Conservation (phyloP, 37 sponge, comb jelly and placozoan genomes). For the Sycon ciliatum region DNA sequence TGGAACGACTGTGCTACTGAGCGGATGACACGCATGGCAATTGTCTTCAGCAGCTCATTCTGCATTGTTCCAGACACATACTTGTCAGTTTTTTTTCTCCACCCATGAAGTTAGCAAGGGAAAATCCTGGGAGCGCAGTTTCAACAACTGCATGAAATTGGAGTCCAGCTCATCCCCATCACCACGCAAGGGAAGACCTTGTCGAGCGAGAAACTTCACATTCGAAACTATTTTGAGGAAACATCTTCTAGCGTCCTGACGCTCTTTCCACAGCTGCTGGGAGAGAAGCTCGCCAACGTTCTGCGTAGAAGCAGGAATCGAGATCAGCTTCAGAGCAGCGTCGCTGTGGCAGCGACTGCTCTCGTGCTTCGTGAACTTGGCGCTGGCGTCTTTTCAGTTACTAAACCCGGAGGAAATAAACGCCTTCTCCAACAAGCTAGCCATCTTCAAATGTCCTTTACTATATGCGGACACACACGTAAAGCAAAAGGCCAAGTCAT, state of each 20-base stretch:
- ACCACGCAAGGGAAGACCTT: slow-evolving; percentile 28
- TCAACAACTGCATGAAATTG: slow-evolving; percentile 30
- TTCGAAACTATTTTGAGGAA: slow-evolving; percentile 40
- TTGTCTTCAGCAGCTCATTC: slow-evolving; percentile 38
- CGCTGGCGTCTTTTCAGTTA: slow-evolving; percentile 14
- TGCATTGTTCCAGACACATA: slow-evolving; percentile 39
- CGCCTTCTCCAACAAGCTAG: not conserved
- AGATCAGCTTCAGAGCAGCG: slow-evolving; percentile 28
- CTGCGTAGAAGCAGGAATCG: slow-evolving; percentile 27
- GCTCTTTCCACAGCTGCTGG: slow-evolving; percentile 22
- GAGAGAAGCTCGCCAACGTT: slow-evolving; percentile 25
- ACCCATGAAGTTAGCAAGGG: slow-evolving; percentile 19
- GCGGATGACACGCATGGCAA: slow-evolving; percentile 36
- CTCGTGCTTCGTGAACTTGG: slow-evolving; percentile 27
- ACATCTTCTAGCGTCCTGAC: slow-evolving; percentile 20
- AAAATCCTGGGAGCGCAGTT: slow-evolving; percentile 27
- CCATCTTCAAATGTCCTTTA: no score
- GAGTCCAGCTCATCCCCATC: not conserved
- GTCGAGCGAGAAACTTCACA: slow-evolving; percentile 16
- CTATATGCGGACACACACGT: not conserved
- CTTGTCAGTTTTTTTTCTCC: slow-evolving; percentile 11
- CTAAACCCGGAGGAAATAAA: slow-evolving; percentile 23
- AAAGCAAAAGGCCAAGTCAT: not conserved
- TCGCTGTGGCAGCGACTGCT: slow-evolving; percentile 44
- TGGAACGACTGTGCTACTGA: slow-evolving; percentile 24